Evolutionary conservation across 2,113 vertebrate genomes (phyloP), one percentile per base, ranked within the genome.

Genomic region (Tragelaphus imberbis): DNA sequence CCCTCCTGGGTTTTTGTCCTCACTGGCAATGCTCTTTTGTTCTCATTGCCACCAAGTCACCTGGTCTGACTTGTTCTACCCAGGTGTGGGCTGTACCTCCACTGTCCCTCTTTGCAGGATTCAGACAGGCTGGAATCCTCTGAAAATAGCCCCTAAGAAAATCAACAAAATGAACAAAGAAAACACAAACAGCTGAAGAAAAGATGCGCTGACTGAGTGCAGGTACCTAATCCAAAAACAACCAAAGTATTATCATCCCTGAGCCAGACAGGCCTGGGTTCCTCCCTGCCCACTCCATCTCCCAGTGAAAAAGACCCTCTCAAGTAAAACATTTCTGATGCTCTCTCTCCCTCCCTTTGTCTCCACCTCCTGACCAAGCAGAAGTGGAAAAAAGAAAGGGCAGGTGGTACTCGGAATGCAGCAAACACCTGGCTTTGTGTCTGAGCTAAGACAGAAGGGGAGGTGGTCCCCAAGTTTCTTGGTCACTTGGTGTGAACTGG

Each of bases 111-210:
- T 91, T 84, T 56, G 53, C 79, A n/a, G 51, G 93, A 58, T 85
- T 91, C 90, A 96, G 96, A 94, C 81, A 93, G 68, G 85, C 86
- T 97, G 94, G 97, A 97, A 97, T 97, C 92, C 97, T 91, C 93
- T 68, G 95, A 96, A 97, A 98, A 90, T 87, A 97, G 86, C 87
- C 90, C 58, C 63, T 23, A 21, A 84, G 93, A 95, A 91, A 93
- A 86, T 16, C 91, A 91, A 36, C 11, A 11, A 95, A 79, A 71
- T 59, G 95, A 97, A 96, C 93, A 95, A 94, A 96, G 96, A 77
- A 25, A 86, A 87, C 14, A 58, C 12, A 89, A 90, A 71, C 82
- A 90, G 47, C 58, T 9, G n/a, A 95, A 65, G 88, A 61, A 59
- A 85, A 93, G 89, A 90, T 21, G 40, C 11, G 16, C 89, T 95